Evolutionary conservation across 2,797 vertebrate genomes (phyloP), one percentile per base, ranked within the genome.

Genomic region (Steatocranus sp.): DNA sequence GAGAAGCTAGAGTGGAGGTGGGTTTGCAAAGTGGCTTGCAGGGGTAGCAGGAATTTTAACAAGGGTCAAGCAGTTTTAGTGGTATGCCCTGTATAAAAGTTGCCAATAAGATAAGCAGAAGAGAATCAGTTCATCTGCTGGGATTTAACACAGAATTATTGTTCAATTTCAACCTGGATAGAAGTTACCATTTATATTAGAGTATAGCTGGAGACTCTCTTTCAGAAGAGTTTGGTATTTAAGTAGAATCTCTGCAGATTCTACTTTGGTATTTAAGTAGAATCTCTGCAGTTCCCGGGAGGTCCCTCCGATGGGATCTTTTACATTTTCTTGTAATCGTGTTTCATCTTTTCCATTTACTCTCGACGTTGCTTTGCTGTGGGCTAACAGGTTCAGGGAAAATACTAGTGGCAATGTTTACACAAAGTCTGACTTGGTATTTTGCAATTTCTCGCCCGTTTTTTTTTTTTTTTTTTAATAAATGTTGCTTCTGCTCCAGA

Each of bases 11-110:
- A 17, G 14, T 17, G 14, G 5, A 41, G 36, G 20, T 68, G 38
- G 38, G 38, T 68, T 68, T 43, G 38, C 63, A 68, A 43, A 68
- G 63, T 27, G 38, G 38, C 63, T 68, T 68, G 63, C 63, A 43
- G 38, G 41, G 1, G 4, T 9, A 68, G 41, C 25, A 73, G 66
- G 8, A 48, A 12, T 11, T 48, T 27, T 48, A 73, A 30, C 25
- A 27, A 30, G 25, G 10, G 41, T 70, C 36, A 46, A 70, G 23
- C 66, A 46, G 66, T 41, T 0, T 27, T 46, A 70, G 66, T 46
- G 15, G 23, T 46, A 27, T 30, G 41, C 2, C 34, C 34, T 20
- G 23, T 46, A 18, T 27, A 43, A 46, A 11, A 12, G 11, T 46
- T 27, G 41, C 1, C 6, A 70, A 27, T 70, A 46, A 70, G 0